Evolutionary conservation across 2,888 invertebrate species (phyloP).

Genomic region (Orthonychiurus folsomi): DNA sequence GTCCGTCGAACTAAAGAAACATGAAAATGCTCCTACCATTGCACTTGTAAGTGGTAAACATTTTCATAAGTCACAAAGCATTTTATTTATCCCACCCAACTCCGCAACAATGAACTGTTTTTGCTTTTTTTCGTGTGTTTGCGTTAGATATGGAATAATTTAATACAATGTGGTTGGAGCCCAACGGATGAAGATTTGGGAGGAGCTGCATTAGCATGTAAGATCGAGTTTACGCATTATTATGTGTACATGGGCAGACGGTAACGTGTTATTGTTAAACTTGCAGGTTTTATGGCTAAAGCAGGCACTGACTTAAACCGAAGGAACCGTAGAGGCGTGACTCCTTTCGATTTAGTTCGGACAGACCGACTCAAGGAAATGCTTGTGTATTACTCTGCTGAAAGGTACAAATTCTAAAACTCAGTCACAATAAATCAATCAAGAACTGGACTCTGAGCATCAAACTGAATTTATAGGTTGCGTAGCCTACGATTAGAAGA

Average conservation of each 20-base stretch:
- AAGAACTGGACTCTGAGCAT: background rate
- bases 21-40: slow-evolving; percentile 55
- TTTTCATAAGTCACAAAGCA: too few species aligned
- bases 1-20: slow-evolving; percentile 46
- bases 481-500: background rate
- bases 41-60: slow-evolving; percentile 49
- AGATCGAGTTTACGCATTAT: too few species aligned
- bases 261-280: too few species aligned
- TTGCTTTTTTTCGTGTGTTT: too few species aligned
- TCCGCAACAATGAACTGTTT: too few species aligned
- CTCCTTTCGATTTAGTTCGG: slow-evolving; percentile 33
- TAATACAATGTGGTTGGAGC: slow-evolving; percentile 34
- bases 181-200: slow-evolving; percentile 36
- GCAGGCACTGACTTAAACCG: slow-evolving; percentile 31
- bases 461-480: slow-evolving; percentile 9
- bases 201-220: slow-evolving; percentile 26
- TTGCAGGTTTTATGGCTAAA: slow-evolving; percentile 34
- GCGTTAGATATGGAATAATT: slow-evolving; percentile 29
- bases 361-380: slow-evolving; percentile 35
- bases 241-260: too few species aligned
- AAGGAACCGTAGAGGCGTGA: slow-evolving; percentile 34
- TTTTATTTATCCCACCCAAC: too few species aligned
- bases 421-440: background rate
- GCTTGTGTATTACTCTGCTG: slow-evolving; percentile 32
- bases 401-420: slow-evolving; percentile 17